Conservation (phyloP, 1,140 invertebrate genomes). For the Micrasema minimum region DNA sequence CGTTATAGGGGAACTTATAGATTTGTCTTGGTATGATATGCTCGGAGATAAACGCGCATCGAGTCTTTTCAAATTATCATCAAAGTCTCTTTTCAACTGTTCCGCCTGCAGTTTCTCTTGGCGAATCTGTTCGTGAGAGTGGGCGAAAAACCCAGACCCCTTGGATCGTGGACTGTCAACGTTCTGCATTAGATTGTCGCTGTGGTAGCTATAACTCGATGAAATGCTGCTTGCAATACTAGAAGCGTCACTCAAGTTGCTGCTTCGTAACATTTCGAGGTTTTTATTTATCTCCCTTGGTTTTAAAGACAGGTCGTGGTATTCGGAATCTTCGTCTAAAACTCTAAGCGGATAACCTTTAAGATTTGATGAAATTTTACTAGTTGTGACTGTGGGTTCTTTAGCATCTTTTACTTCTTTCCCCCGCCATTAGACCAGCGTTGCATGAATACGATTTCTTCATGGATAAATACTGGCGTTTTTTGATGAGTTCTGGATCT, state of each 20-base stretch:
- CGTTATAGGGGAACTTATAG: neutral
- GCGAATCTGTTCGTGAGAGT: slow-evolving; percentile 73
- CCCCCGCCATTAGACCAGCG: slow-evolving; percentile 59
- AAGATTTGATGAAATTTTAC: slow-evolving; percentile 41
- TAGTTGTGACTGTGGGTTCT: neutral
- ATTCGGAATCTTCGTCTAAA: slow-evolving; percentile 58
- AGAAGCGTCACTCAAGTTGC: slow-evolving; percentile 40
- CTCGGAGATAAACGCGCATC: slow-evolving; percentile 57
- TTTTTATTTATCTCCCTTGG: slow-evolving; percentile 34
- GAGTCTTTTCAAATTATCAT: slow-evolving; percentile 62
- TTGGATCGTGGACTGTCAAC: slow-evolving; percentile 60
- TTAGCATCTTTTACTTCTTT: slow-evolving; percentile 42
- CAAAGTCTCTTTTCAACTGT: slow-evolving; percentile 64
- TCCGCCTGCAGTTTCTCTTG: slow-evolving; percentile 66
- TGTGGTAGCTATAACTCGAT: slow-evolving; percentile 50
- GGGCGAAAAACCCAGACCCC: slow-evolving; percentile 71
- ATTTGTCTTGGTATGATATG: slow-evolving; percentile 1
- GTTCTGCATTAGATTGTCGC: slow-evolving; percentile 50
- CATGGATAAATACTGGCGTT: slow-evolving; percentile 61
- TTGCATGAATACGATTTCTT: slow-evolving; percentile 66
- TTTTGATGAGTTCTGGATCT: slow-evolving; percentile 51
- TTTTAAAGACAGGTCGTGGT: slow-evolving; percentile 39
- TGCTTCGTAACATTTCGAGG: slow-evolving; percentile 33
- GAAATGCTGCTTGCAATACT: slow-evolving; percentile 36
- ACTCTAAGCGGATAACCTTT: slow-evolving; percentile 57